Evolutionary conservation across 2,113 vertebrate genomes (phyloP).

Genomic region (Thinocorus orbignyianus): DNA sequence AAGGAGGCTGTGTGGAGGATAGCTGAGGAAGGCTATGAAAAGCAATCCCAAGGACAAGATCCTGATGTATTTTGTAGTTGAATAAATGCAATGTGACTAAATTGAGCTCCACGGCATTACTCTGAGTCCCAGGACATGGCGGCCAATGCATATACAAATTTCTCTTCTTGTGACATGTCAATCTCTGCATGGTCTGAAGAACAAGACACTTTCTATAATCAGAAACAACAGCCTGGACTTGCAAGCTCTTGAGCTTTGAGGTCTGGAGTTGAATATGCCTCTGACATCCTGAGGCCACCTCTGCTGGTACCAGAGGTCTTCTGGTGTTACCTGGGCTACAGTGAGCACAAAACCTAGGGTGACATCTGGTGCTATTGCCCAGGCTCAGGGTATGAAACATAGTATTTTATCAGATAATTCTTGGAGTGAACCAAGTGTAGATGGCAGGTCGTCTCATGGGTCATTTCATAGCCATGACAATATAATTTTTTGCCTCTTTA

Average conservation of each 20-base stretch:
- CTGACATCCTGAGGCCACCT: accelerated
- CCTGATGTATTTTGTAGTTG: neutral
- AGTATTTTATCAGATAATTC: neutral
- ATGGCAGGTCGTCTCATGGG: neutral
- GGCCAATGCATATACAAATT: neutral
- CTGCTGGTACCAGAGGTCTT: neutral
- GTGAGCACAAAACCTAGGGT: neutral
- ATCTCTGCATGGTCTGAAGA: neutral
- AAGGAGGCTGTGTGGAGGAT: neutral
- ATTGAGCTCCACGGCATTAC: accelerated
- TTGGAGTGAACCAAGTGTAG: neutral
- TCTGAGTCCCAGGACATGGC: neutral
- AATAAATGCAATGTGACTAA: neutral
- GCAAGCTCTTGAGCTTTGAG: neutral
- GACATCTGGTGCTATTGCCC: neutral
- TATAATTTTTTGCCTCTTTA: neutral
- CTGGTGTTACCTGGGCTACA: neutral
- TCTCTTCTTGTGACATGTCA: accelerated
- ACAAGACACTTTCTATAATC: neutral
- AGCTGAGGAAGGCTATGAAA: neutral
- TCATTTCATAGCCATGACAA: neutral
- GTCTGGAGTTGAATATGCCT: neutral
- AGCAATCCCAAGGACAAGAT: neutral
- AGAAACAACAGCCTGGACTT: neutral
- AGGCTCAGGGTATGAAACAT: neutral